phyloP scores from a whole-genome alignment of 2,113 vertebrate species.

The Murina feae region DNA sequence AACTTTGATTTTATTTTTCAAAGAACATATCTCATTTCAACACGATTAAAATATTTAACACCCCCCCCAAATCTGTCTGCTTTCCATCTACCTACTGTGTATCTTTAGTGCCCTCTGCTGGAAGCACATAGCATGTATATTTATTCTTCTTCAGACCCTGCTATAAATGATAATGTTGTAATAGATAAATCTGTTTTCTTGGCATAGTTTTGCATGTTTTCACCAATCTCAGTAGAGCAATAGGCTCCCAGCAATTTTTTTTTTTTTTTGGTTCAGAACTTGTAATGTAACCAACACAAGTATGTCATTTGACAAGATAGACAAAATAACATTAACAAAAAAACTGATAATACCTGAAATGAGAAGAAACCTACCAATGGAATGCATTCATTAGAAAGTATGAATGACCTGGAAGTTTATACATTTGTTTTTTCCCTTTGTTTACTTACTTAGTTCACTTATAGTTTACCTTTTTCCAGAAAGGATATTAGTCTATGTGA shows the following conservation, averaged over 20 bases:
- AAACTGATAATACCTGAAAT: neutral
- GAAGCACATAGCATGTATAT: neutral
- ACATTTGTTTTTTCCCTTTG: neutral
- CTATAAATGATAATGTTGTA: neutral
- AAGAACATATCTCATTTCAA: slow-evolving; percentile 28
- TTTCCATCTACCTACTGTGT: too few species aligned
- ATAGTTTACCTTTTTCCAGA: neutral
- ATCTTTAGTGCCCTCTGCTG: slow-evolving; percentile 53
- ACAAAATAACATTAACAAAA: neutral
- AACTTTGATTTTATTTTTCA: neutral
- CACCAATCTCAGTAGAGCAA: neutral
- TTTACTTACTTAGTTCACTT: neutral
- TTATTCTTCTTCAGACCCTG: neutral
- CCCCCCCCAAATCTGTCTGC: neutral
- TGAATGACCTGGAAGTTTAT: neutral
- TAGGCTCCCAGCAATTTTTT: neutral
- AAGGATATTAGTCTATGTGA: neutral
- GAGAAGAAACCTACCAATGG: neutral
- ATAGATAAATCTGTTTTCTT: neutral
- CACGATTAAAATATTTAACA: neutral
- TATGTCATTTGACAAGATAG: neutral
- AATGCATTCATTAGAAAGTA: neutral
- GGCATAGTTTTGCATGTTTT: neutral
- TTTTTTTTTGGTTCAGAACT: neutral
- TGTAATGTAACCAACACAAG: neutral